phyloP scores from a whole-genome alignment of 1,140 invertebrate species.

The Trichoplusia ni region DNA sequence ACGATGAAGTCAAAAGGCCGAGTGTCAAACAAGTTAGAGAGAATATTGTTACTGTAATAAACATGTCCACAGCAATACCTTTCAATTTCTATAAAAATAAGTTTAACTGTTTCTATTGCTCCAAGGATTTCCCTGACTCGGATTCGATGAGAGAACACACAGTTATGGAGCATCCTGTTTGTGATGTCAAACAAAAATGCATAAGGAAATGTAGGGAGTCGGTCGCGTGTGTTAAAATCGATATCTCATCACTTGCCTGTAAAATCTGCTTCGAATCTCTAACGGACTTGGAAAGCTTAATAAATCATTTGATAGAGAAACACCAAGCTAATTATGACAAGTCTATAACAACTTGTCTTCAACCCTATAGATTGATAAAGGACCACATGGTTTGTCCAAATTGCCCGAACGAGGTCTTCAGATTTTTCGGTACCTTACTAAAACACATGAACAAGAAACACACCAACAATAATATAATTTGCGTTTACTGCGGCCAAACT shows the following conservation, averaged over 20 bases:
- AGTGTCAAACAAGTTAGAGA: slow-evolving; percentile 71
- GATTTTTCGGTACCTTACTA: slow-evolving; percentile 72
- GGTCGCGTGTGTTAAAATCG: slow-evolving; percentile 71
- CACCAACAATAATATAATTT: slow-evolving; percentile 72
- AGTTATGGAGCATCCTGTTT: slow-evolving; percentile 60
- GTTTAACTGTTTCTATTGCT: slow-evolving; percentile 75
- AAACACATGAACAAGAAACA: slow-evolving; percentile 74
- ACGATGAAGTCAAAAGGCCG: slow-evolving; percentile 55
- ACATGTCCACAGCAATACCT: slow-evolving; percentile 74
- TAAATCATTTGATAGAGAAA: slow-evolving; percentile 66
- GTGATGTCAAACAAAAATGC: slow-evolving; percentile 67
- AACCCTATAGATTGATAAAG: slow-evolving; percentile 68
- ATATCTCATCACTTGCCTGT: slow-evolving; percentile 64
- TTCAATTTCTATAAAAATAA: slow-evolving; percentile 77
- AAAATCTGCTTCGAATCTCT: slow-evolving; percentile 70
- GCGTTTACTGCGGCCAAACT: slow-evolving; percentile 69
- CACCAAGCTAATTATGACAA: slow-evolving; percentile 71
- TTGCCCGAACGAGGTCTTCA: slow-evolving; percentile 62
- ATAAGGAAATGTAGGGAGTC: slow-evolving; percentile 69
- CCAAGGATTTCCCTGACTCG: slow-evolving; percentile 69
- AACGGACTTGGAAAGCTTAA: slow-evolving; percentile 54
- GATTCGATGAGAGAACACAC: slow-evolving; percentile 70
- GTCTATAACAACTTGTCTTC: slow-evolving; percentile 68
- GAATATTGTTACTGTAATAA: slow-evolving; percentile 69
- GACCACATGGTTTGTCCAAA: slow-evolving; percentile 70